A percentile compares a stretch with the other conserved stretches of the same genome.
Evolutionary conservation across 2,113 vertebrate genomes (phyloP).

Genomic region (Triplophysa siluroides): DNA sequence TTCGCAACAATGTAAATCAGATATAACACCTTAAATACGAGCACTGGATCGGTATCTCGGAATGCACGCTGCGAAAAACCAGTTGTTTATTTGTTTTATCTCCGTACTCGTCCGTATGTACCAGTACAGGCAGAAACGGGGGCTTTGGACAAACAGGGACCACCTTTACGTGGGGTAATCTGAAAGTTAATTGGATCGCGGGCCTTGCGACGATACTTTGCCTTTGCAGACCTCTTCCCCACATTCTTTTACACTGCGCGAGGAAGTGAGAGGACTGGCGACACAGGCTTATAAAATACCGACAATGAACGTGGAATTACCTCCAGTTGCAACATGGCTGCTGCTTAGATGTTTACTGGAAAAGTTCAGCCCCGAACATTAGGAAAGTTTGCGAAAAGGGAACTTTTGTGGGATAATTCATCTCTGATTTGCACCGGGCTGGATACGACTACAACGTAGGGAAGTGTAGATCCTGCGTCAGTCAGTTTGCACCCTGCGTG

Average conservation of each 20-base stretch:
- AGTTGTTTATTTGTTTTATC: slow-evolving; percentile 40
- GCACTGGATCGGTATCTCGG: not conserved
- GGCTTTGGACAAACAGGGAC: slow-evolving; percentile 58
- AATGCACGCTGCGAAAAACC: slow-evolving; percentile 15
- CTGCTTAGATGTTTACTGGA: slow-evolving; percentile 62
- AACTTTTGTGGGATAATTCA: not conserved
- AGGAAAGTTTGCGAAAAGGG: slow-evolving; percentile 62
- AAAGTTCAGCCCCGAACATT: slow-evolving; percentile 76
- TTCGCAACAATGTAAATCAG: not conserved
- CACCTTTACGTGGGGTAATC: slow-evolving; percentile 54
- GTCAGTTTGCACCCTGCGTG: slow-evolving; percentile 1
- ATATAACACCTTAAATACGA: not conserved
- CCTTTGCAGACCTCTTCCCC: not conserved
- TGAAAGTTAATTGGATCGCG: slow-evolving; percentile 58
- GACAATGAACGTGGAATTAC: slow-evolving; percentile 66
- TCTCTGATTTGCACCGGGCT: not conserved
- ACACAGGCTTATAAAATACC: slow-evolving; percentile 35
- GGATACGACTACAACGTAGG: not conserved
- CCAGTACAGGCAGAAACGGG: slow-evolving; percentile 54
- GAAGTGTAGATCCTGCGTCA: not conserved
- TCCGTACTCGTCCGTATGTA: slow-evolving; percentile 22
- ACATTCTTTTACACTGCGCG: not conserved
- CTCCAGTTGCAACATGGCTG: slow-evolving; percentile 76
- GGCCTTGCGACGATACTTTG: not conserved
- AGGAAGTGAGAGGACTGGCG: not conserved